Base-by-base conservation (phyloP, 2,888 invertebrate genomes). In the Drosophila prostipennis region DNA sequence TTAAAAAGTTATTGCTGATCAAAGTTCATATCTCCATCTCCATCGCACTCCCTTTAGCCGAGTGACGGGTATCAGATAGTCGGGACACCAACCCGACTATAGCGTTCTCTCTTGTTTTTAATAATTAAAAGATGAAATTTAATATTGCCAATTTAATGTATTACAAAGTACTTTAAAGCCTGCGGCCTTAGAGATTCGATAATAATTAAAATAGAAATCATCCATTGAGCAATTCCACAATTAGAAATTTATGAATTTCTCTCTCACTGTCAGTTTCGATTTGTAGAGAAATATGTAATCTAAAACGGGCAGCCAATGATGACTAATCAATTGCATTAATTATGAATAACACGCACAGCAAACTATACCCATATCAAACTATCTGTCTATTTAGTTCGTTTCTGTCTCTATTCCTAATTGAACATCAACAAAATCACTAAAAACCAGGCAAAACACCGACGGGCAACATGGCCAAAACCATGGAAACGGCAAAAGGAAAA, bases 251-350 rank as follows among this genome's bases (percentile, higher is more conserved):
- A 13, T 14, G 3, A 16, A 14, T 29, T 43, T 29, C 14, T 6
- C 13, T 11, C 23, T 29, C 19, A 32, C 32, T 23, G 45, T 58
- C 14, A 26, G 10, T 42, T 49, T 49, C 32, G 26, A 45, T 64
- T 64, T 26, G 13, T 13, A 5, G 29, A 16, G 14, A 8, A 39
- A 34, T 43, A 16, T 11, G 37, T 23, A 19, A 36, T n/a, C 16
- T 11, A 29, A 37, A 40, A 29, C 32, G n/a, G 8, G 10, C n/a
- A 49, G 4, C 37, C 29, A 19, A 48, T 29, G 23, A 14, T 16
- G 37, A 14, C 45, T 26, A 65, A 65, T 65, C 67, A 65, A 65
- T 65, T 52, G 13, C 37, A 65, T 65, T 64, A 32, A 63, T 51
- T 37, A 65, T 53, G 45, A 45, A 67, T 29, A 29, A 29, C 42